A percentile compares a stretch with the other conserved stretches of the same genome.
These are phyloP conservation scores for Amblyjoppa proteus DNA, from an alignment of 2,888 invertebrate species.

Conservation along the genomic window DNA sequence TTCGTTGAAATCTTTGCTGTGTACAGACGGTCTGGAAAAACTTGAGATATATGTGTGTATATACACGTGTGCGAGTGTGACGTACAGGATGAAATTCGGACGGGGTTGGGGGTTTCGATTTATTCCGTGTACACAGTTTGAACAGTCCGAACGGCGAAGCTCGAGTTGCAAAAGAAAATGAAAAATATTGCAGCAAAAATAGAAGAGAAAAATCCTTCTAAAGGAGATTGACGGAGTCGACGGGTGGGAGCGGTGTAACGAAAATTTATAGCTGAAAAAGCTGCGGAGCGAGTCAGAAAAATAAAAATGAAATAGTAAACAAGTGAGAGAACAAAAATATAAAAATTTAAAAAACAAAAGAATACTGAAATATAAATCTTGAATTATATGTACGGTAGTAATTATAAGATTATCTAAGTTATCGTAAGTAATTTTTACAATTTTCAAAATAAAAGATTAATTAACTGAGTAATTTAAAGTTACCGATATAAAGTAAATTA, in stretches of 20 bases:
- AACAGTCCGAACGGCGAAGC: slow-evolving; percentile 16
- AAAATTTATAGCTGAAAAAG: slow-evolving; percentile 30
- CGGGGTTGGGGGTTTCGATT: slow-evolving; percentile 45
- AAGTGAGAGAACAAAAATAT: slow-evolving; percentile 29
- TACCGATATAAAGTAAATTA: slow-evolving; percentile 29
- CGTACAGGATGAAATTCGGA: slow-evolving; percentile 39
- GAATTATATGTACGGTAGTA: slow-evolving; percentile 41
- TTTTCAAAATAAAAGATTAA: slow-evolving; percentile 72
- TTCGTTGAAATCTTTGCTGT: slow-evolving; percentile 52
- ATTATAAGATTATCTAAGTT: slow-evolving; percentile 64
- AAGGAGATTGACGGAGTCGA: slow-evolving; percentile 30
- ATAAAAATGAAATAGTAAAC: slow-evolving; percentile 43
- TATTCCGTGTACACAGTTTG: slow-evolving; percentile 47
- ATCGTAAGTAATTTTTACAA: slow-evolving; percentile 79
- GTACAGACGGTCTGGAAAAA: slow-evolving; percentile 43
- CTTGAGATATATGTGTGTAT: slow-evolving; percentile 25
- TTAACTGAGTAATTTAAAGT: slow-evolving; percentile 28
- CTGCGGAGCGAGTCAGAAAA: slow-evolving; percentile 9
- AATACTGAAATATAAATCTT: slow-evolving; percentile 61
- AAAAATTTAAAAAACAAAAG: slow-evolving; percentile 38
- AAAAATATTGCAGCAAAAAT: slow-evolving; percentile 37
- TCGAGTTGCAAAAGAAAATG: slow-evolving; percentile 23
- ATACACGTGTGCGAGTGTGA: slow-evolving; percentile 30
- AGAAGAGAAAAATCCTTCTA: slow-evolving; percentile 11
- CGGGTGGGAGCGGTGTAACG: slow-evolving; percentile 19